Conservation (phyloP, 1,140 invertebrate genomes). For the Elymnias hypermnestra region DNA sequence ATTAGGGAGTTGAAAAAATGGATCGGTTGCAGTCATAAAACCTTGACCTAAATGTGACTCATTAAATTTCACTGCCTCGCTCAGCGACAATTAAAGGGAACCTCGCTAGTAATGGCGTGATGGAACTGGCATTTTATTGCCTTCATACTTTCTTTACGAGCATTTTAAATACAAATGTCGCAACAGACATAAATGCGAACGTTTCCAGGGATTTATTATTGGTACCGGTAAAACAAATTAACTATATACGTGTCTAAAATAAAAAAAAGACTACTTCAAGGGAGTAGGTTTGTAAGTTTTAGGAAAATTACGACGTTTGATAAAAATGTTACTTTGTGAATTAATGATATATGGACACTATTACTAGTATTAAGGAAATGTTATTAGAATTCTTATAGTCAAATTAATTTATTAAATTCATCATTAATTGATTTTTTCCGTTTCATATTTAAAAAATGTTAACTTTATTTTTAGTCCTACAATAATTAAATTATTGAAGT, state of each 20-base stretch:
- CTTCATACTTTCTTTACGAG: slow-evolving; percentile 37
- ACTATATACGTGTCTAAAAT: not conserved
- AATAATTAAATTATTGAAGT: no score
- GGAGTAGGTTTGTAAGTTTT: not conserved
- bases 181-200: slow-evolving; percentile 18
- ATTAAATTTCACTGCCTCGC: slow-evolving; percentile 50
- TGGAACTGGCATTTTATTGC: slow-evolving; percentile 40
- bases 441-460: no score
- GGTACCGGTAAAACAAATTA: slow-evolving; percentile 5
- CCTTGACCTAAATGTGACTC: slow-evolving; percentile 55
- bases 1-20: slow-evolving; percentile 26
- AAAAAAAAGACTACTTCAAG: not conserved
- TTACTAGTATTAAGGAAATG: no score
- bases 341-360: no score
- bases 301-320: not conserved
- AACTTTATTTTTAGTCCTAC: no score
- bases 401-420: no score
- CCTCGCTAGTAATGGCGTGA: slow-evolving; percentile 32
- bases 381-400: no score
- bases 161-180: slow-evolving; percentile 23
- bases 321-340: not conserved
- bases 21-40: slow-evolving; percentile 25
- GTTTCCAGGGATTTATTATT: slow-evolving; percentile 17
- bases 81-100: slow-evolving; percentile 48
- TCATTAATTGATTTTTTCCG: no score